These are phyloP conservation scores for Protophormia terraenovae DNA, from an alignment of 2,888 invertebrate genomes.

Conservation along the genomic window DNA sequence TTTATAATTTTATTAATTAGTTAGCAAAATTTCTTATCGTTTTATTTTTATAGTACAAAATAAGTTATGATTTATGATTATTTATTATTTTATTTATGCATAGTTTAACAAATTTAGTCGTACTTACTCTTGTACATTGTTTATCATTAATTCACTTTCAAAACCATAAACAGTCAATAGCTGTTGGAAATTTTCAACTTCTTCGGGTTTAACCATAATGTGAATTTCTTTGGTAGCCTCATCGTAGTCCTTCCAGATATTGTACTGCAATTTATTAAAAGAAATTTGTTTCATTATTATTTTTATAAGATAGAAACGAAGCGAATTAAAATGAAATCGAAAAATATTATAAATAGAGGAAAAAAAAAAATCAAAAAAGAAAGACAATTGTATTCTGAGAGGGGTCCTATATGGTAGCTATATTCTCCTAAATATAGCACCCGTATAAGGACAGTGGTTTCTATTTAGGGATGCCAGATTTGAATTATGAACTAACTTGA, in stretches of 20 bases:
- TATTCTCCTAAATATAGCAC: no score
- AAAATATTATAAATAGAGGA: no score
- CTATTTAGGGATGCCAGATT: no score
- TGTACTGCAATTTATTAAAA: constrained; percentile 69
- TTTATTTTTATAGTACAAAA: background rate
- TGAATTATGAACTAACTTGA: no score
- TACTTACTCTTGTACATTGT: constrained; percentile 85
- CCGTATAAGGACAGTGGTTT: no score
- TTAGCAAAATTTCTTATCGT: background rate
- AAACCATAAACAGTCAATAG: constrained; percentile 80
- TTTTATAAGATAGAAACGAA: background rate
- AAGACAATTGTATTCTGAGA: no score
- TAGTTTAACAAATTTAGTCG: background rate
- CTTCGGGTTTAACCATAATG: constrained; percentile 85
- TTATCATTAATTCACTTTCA: constrained; percentile 81
- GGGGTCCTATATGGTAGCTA: no score
- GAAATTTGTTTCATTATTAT: background rate
- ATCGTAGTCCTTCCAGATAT: constrained; percentile 77
- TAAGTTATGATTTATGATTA: background rate
- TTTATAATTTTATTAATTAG: background rate
- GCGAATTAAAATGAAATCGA: no score
- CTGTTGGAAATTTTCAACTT: constrained; percentile 81
- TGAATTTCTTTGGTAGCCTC: constrained; percentile 80
- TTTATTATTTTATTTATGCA: no score
- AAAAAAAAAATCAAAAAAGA: no score